Evolutionary conservation across 2,888 invertebrate genomes (phyloP), one percentile per base, ranked within the genome.

Genomic region (Ashinkailepas kermadecensis): DNA sequence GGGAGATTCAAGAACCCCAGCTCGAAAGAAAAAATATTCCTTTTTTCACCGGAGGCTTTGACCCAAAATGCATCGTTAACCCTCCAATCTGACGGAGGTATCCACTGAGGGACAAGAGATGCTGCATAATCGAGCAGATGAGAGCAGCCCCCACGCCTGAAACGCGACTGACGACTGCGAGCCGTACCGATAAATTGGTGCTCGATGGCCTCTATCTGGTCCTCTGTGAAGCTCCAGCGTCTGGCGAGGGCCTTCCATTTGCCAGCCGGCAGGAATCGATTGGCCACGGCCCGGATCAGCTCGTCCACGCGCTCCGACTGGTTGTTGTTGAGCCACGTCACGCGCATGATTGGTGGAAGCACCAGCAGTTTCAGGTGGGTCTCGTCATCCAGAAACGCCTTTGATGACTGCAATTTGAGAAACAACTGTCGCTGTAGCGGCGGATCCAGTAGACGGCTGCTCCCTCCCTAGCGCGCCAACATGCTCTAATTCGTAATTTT

Each of bases 151-250:
- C 39, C 39, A 39, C 39, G 4, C 39, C 4, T 39, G 39, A 39
- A 39, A 39, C 39, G 39, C 39, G 39, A 39, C 39, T 4, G 39
- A 39, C 39, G 39, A 39, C 39, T 39, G 64, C 11, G 18, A 54
- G 18, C 23, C 39, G 18, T 84, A 92, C 92, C 92, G 84, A 91
- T 92, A 85, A 92, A 92, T 86, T 92, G 92, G 86, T 92, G 92
- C 86, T 92, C 92, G 83, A 92, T 92, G 25, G 92, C 92, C 84
- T 89, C 89, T 83, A 92, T 91, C 85, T 92, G 92, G 82, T 92
- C 92, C 79, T 91, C 90, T 0, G 91, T 92, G 86, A 92, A 92
- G 59, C 91, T 90, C 92, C 92, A 92, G 85, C 91, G 90, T 58
- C 89, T 87, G 0, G 92, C 92, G 67, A 92, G 87, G 82, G 89